These are phyloP conservation scores for Olivierus martensii DNA, from an alignment of 1,140 invertebrate species.

Conservation along the genomic window DNA sequence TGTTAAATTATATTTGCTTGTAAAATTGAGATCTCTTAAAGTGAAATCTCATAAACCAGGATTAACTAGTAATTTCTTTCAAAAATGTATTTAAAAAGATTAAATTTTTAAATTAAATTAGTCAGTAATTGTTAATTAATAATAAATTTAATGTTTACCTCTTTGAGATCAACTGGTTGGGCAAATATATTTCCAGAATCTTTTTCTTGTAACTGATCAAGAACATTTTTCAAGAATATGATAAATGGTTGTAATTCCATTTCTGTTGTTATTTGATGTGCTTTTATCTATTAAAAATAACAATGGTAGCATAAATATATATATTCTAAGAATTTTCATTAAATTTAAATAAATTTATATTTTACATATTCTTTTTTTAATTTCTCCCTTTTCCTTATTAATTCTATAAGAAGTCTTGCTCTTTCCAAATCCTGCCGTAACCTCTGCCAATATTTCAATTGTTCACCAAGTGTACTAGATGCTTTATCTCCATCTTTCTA, in stretches of 20 bases:
- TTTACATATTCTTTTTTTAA: constrained; percentile 48
- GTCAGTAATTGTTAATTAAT: no score
- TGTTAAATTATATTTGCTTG: no score
- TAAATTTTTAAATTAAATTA: no score
- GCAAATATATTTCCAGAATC: constrained; percentile 81
- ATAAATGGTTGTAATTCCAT: constrained; percentile 57
- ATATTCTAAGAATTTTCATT: background rate
- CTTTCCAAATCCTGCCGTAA: constrained; percentile 87
- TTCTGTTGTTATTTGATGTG: constrained; percentile 62
- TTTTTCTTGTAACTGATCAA: constrained; percentile 58
- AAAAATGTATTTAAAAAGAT: no score
- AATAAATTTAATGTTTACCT: constrained; percentile 35
- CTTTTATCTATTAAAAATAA: constrained; percentile 33
- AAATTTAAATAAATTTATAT: background rate
- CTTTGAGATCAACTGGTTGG: constrained; percentile 77
- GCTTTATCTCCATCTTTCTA: constrained; percentile 14
- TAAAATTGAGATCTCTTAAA: no score
- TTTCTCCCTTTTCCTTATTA: constrained; percentile 90
- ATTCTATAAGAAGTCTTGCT: constrained; percentile 78
- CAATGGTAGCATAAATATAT: constrained; percentile 25
- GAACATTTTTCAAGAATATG: constrained; percentile 47
- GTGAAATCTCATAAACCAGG: no score
- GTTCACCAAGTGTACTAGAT: constrained; percentile 45
- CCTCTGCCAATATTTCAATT: constrained; percentile 89
- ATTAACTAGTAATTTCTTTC: no score